phyloP scores from a whole-genome alignment of 2,797 vertebrate genomes.

The Lerista edwardsae region DNA sequence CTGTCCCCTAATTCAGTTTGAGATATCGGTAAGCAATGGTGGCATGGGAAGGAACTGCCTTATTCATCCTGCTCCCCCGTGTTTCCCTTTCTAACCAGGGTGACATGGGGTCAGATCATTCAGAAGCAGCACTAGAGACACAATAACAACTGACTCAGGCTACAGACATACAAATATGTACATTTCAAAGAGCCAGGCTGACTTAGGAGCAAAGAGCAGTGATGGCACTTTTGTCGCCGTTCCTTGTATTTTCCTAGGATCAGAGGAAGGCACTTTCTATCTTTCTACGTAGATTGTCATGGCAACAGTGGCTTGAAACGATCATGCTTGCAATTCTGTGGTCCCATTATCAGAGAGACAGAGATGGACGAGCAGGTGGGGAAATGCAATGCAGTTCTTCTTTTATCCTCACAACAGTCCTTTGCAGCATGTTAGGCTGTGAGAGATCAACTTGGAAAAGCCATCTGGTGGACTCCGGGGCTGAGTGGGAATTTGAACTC shows the following conservation, averaged over 20 bases:
- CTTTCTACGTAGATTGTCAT: slow-evolving; percentile 15
- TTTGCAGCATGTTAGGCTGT: not conserved
- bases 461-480: not conserved
- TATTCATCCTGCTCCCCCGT: not conserved
- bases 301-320: slow-evolving; percentile 16
- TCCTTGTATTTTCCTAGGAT: not conserved
- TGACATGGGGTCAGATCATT: not conserved
- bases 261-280: not conserved
- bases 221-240: not conserved
- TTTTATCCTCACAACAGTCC: not conserved
- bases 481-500: not conserved
- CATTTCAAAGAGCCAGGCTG: not conserved
- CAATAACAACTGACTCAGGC: not conserved
- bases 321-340: not conserved
- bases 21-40: not conserved
- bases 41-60: not conserved
- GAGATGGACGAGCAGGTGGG: not conserved
- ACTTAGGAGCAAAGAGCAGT: not conserved
- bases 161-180: not conserved
- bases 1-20: too few relatives aligned
- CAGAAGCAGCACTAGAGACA: not conserved
- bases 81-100: not conserved
- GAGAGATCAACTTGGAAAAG: not conserved
- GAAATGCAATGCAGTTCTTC: too few relatives aligned
- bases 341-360: slow-evolving; percentile 6